Evolutionary conservation across 2,888 invertebrate species (phyloP), one percentile per base, ranked within the genome.

Genomic region (Biston stratarius): DNA sequence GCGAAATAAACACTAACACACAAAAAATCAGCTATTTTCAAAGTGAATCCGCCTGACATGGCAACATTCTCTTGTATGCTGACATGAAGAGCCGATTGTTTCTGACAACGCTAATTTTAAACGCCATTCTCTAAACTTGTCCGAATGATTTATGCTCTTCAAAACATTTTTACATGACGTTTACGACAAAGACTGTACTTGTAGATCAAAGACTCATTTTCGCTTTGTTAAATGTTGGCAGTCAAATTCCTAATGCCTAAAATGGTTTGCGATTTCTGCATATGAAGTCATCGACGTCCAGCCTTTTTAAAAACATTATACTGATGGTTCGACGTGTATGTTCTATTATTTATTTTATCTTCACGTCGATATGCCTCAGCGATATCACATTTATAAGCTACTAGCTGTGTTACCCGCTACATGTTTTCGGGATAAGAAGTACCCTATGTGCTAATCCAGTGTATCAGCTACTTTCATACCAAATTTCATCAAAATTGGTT

Each of bases 41-140:
- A 14, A 55, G 33, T 53, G 9, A 40, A 14, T 15, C 15, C 15
- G 12, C 12, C 2, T 5, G 24, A 24, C 55, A n/a, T 6, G 42
- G 42, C 24, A 24, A 38, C 38, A 38, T 38, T 8, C 9, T 8
- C 9, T 8, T 38, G 6, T 42, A 55, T 45, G 33, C n/a, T 12
- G 5, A 57, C 14, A 15, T 44, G 58, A 47, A 49, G 55, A 51
- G 63, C 45, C 24, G 51, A 42, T 49, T 45, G 33, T n/a, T 53
- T 49, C 48, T 49, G 58, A 49, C 71, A 70, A 72, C 62, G 57
- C 58, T 79, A 77, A 78, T 78, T 72, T 77, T 78, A 80, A 72
- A 61, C 67, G 34, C 59, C 48, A 64, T 58, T 51, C 38, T 55
- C 49, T 69, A 65, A 53, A 69, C 64, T 56, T 53, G 63, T 59